A percentile compares a stretch with the other conserved stretches of the same genome.
These are phyloP conservation scores for Acleris cristana DNA, from an alignment of 2,888 invertebrate genomes.

Conservation along the genomic window DNA sequence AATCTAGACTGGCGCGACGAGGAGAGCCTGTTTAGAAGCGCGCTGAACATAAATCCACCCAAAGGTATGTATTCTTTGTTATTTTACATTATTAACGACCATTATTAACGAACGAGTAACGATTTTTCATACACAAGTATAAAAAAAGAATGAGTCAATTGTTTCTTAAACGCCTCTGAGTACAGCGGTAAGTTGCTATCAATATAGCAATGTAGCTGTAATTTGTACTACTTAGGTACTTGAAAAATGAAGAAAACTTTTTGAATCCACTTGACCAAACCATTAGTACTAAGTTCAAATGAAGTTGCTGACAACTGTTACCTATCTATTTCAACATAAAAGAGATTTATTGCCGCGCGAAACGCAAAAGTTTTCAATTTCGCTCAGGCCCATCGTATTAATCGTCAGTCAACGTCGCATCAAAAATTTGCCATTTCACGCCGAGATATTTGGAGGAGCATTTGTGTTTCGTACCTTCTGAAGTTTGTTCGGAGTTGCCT, in stretches of 20 bases:
- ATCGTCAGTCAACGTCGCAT: slow-evolving; percentile 57
- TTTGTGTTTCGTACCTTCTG: slow-evolving; percentile 65
- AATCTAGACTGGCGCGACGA: slow-evolving; percentile 97
- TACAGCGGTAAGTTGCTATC: too few relatives aligned
- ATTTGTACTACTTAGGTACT: too few relatives aligned
- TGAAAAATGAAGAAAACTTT: slow-evolving; percentile 18
- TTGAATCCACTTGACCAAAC: slow-evolving; percentile 20
- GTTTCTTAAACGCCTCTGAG: too few relatives aligned
- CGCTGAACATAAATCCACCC: slow-evolving; percentile 96
- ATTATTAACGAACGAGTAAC: too few relatives aligned
- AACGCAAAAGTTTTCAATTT: slow-evolving; percentile 50
- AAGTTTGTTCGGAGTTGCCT: slow-evolving; percentile 73
- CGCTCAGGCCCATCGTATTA: slow-evolving; percentile 48
- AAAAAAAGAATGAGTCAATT: too few relatives aligned
- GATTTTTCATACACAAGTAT: too few relatives aligned
- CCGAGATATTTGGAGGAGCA: slow-evolving; percentile 56
- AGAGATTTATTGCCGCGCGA: slow-evolving; percentile 38
- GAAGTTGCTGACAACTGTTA: slow-evolving; percentile 27
- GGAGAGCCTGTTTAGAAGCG: slow-evolving; percentile 95
- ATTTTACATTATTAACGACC: neutral
- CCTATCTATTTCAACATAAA: slow-evolving; percentile 26
- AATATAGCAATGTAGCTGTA: too few relatives aligned
- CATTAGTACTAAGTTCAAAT: slow-evolving; percentile 22
- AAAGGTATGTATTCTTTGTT: slow-evolving; percentile 89
- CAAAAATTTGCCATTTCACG: slow-evolving; percentile 62